Conservation (phyloP, 2,113 vertebrate genomes). For the Gobius niger region DNA sequence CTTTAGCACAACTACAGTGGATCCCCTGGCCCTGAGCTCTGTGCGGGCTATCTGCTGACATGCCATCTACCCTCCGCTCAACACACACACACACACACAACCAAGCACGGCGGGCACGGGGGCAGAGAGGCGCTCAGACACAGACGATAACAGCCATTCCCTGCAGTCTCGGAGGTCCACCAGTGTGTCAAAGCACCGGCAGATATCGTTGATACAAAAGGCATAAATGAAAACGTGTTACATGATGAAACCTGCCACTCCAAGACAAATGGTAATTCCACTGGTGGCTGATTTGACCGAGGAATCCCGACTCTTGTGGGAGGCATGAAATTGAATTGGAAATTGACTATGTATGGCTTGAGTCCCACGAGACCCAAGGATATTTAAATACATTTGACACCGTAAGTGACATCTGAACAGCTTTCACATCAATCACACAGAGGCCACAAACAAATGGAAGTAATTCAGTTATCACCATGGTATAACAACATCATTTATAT, state of each 20-base stretch:
- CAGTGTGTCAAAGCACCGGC: constrained; percentile 34
- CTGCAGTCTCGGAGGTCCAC: constrained; percentile 39
- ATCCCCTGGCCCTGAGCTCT: constrained; percentile 61
- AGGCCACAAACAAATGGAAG: constrained; percentile 38
- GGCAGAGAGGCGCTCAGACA: constrained; percentile 36
- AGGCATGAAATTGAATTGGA: constrained; percentile 45
- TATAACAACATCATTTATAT: constrained; percentile 3
- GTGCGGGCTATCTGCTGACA: constrained; percentile 51
- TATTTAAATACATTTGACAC: constrained; percentile 51
- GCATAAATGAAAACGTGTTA: constrained; percentile 28
- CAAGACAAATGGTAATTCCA: constrained; percentile 48
- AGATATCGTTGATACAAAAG: constrained; percentile 6
- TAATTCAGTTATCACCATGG: constrained; percentile 28
- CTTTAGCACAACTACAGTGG: constrained; percentile 66
- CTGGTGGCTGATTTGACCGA: constrained; percentile 31
- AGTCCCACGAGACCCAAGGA: constrained; percentile 35
- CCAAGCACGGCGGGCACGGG: constrained; percentile 38
- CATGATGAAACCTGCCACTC: constrained; percentile 26
- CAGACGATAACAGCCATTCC: constrained; percentile 58
- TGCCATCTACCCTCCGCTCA: constrained; percentile 50
- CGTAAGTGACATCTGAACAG: constrained; percentile 35
- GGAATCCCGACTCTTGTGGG: constrained; percentile 20
- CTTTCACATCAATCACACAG: constrained; percentile 7
- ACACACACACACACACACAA: constrained; percentile 34
- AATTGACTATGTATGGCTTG: constrained; percentile 24